phyloP scores from a whole-genome alignment of 2,113 vertebrate genomes.

The Caloenas nicobarica region DNA sequence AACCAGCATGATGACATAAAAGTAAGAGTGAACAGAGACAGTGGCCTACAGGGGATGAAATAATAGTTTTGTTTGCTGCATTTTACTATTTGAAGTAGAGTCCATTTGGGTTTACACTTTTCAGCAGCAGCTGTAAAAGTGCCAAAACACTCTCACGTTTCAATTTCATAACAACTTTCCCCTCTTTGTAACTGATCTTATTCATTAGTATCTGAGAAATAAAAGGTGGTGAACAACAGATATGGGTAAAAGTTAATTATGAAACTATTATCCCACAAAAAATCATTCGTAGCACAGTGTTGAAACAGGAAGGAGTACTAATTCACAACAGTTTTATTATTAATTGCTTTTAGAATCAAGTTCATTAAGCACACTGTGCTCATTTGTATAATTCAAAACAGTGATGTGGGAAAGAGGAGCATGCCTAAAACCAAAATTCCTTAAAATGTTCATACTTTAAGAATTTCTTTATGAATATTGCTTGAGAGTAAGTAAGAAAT shows the following conservation, averaged over 20 bases:
- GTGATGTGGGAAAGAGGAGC: neutral
- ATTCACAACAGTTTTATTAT: neutral
- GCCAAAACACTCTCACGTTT: constrained; percentile 42
- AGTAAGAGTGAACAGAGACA: constrained; percentile 16
- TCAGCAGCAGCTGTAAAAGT: constrained; percentile 41
- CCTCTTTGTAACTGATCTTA: constrained; percentile 60
- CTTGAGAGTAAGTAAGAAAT: neutral
- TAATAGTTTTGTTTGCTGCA: constrained; percentile 55
- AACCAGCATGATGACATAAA: constrained; percentile 47
- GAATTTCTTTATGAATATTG: neutral
- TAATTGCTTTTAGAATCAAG: neutral
- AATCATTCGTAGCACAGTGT: neutral
- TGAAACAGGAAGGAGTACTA: neutral
- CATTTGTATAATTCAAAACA: neutral
- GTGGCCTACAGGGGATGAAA: constrained; percentile 24
- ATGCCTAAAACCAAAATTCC: neutral
- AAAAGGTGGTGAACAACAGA: constrained; percentile 13
- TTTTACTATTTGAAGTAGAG: constrained; percentile 31
- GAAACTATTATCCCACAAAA: constrained; percentile 13
- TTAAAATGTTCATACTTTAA: neutral
- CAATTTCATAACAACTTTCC: constrained; percentile 32
- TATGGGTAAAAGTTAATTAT: neutral
- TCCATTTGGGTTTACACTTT: constrained; percentile 43
- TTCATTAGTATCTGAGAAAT: constrained; percentile 41
- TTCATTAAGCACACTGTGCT: neutral